These are phyloP conservation scores for Pasiphila rectangulata DNA, from an alignment of 2,888 invertebrate genomes.

Conservation along the genomic window DNA sequence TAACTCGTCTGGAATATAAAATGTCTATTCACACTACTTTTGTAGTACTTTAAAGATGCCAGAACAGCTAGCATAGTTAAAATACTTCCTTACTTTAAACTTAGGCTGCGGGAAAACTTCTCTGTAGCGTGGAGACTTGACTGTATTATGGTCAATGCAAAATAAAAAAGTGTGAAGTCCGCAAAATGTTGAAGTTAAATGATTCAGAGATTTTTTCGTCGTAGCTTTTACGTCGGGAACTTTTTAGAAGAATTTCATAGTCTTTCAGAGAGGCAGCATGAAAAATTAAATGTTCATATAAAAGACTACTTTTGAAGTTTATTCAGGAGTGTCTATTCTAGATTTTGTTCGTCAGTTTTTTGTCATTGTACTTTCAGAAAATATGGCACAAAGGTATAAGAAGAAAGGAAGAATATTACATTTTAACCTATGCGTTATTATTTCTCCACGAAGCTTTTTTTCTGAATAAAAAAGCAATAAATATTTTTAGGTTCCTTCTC, in stretches of 20 bases:
- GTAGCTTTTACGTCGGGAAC: conserved; percentile 34
- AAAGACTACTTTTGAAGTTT: conserved; percentile 19
- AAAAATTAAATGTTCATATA: conserved; percentile 40
- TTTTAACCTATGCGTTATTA: no score
- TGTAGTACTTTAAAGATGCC: conserved; percentile 28
- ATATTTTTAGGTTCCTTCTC: no score
- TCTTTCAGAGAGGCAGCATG: conserved; percentile 37
- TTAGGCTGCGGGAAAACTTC: conserved; percentile 45
- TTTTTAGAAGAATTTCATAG: conserved; percentile 45
- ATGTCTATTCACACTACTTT: conserved; percentile 24
- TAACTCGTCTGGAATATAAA: conserved; percentile 16
- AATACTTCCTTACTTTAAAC: conserved; percentile 54
- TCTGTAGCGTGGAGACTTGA: conserved; percentile 46
- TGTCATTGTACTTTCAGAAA: conserved; percentile 2
- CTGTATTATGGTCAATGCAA: conserved; percentile 59
- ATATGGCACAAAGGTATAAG: background rate
- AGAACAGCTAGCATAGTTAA: conserved; percentile 33
- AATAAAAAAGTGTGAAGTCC: conserved; percentile 49
- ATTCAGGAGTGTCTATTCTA: conserved; percentile 19
- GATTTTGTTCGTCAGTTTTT: conserved; percentile 17
- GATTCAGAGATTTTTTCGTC: conserved; percentile 53
- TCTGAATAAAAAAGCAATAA: no score
- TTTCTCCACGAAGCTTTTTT: no score
- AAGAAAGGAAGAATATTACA: no score
- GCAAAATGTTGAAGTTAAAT: conserved; percentile 59